Evolutionary conservation across 2,113 vertebrate species (phyloP).

Genomic region (Saguinus imperator): DNA sequence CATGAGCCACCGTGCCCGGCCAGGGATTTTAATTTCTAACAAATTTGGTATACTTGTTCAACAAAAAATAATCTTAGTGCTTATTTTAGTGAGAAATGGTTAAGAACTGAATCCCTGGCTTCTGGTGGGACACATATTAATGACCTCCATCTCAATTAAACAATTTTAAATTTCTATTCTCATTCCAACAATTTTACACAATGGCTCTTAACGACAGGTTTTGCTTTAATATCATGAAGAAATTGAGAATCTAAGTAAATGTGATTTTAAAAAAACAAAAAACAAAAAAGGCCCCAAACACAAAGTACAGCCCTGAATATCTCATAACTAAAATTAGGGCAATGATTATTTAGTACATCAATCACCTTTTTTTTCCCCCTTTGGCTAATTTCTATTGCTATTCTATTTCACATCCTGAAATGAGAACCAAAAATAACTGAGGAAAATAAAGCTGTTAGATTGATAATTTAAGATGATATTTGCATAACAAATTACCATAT

Average conservation of each 20-base stretch:
- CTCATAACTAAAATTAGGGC: constrained; percentile 2
- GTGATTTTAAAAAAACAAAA: background rate
- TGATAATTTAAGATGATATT: constrained; percentile 31
- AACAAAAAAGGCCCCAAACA: background rate
- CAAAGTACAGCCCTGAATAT: background rate
- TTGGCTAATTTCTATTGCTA: constrained; percentile 24
- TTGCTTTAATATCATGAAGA: background rate
- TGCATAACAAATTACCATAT: constrained; percentile 37
- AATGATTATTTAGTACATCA: background rate
- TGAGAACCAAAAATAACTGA: constrained; percentile 58
- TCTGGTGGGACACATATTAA: background rate
- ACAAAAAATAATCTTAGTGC: background rate
- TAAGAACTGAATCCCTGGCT: background rate
- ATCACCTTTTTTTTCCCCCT: background rate
- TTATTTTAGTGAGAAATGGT: background rate
- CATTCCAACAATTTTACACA: background rate
- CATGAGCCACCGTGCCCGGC: too few species aligned
- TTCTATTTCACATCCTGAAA: constrained; percentile 40
- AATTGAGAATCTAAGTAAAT: constrained; percentile 17
- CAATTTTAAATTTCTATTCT: background rate
- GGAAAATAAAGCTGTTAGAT: constrained; percentile 54
- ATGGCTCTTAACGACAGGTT: background rate
- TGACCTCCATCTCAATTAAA: background rate
- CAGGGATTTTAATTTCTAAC: background rate
- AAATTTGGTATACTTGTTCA: background rate